Base-by-base conservation (phyloP, 1,140 invertebrate species). In the Mycetomoellerius zeteki region DNA sequence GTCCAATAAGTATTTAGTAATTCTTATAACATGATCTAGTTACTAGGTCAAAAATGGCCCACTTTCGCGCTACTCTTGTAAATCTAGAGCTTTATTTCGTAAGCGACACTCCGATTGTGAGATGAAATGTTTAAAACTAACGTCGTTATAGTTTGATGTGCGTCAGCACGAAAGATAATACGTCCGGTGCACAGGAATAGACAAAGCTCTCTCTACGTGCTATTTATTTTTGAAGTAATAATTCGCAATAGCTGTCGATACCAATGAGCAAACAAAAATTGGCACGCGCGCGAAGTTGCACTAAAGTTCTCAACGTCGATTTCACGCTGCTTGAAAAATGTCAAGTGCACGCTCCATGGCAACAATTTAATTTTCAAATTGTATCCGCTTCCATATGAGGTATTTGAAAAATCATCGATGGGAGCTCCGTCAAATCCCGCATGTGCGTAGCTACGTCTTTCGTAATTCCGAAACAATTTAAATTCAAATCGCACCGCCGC, bases 391-490 rank as follows among this genome's bases (percentile, higher is more conserved):
- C 12, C 27, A 37, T 33, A 30, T 2, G 54, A 33, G 19, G 14
- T 14, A 56, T 56, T 75, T 33, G 69, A 73, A 82, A 84, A 73
- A 73, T 84, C 69, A 75, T 62, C 37, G 19, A 84, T n/a, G 24
- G 21, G 47, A 33, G 19, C 27, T 24, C 10, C 24, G 62, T 37
- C 24, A 54, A 50, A 81, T 73, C 37, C 52, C 43, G 37, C 0
- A 43, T 19, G 14, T n/a, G n/a, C 54, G 19, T 54, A 54, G 67
- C 37, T 21, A 33, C 67, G 72, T 84, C 80, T 84, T 84, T 43
- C 80, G 67, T 84, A 47, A 84, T 84, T 60, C 69, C 69, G n/a
- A 60, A 62, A 75, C 69, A 60, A 84, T 84, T 73, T 84, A 75
- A 84, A 84, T 84, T 75, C 54, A 73, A 75, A 84, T 84, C 27